A percentile compares a stretch with the other conserved stretches of the same genome.
Conservation (phyloP, 2,888 invertebrate species). For the Drosophila subsilvestris region DNA sequence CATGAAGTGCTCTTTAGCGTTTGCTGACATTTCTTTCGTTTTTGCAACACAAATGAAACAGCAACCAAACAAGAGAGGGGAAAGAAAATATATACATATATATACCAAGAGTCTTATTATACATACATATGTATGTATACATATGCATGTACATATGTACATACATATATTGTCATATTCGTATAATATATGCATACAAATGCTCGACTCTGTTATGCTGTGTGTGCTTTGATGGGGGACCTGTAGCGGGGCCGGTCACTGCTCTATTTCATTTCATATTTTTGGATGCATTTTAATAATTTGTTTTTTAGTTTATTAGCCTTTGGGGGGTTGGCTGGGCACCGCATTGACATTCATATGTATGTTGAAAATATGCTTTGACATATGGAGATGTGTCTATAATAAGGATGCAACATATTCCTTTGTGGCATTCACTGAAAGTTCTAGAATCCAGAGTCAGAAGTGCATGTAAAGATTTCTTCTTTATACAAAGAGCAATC, state of each 20-base stretch:
- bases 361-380: neutral
- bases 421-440: neutral
- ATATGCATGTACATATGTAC: slow-evolving; percentile 4
- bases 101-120: neutral
- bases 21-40: slow-evolving; percentile 69
- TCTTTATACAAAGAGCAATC: neutral
- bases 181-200: neutral
- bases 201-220: neutral
- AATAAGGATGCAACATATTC: neutral
- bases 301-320: slow-evolving; percentile 15
- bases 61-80: slow-evolving; percentile 26
- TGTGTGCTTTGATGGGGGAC: too few relatives aligned
- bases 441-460: neutral
- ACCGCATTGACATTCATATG: neutral
- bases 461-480: too few relatives aligned
- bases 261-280: slow-evolving; percentile 30
- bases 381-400: too few relatives aligned
- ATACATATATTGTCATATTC: neutral
- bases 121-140: neutral
- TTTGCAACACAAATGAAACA: slow-evolving; percentile 34
- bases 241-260: slow-evolving; percentile 28
- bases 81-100: slow-evolving; percentile 19
- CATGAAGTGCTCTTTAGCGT: slow-evolving; percentile 72
- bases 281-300: slow-evolving; percentile 28
- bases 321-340: neutral